Evolutionary conservation across 2,888 invertebrate genomes (phyloP).

Genomic region (Nomada lathburiana): DNA sequence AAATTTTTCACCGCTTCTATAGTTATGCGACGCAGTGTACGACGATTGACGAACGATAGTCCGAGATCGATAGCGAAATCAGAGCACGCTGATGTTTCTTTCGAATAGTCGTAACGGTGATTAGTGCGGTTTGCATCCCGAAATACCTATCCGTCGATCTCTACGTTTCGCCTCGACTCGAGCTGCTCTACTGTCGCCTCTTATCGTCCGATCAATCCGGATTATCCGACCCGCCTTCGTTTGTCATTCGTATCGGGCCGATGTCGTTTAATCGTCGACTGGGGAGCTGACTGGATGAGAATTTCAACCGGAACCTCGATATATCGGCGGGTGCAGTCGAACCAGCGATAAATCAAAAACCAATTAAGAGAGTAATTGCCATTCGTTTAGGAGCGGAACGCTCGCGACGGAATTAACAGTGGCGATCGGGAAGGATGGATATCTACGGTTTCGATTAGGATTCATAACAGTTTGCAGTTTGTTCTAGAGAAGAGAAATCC

Average conservation of each 20-base stretch:
- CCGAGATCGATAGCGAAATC: constrained; percentile 49
- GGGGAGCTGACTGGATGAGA: constrained; percentile 31
- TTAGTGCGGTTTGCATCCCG: not conserved
- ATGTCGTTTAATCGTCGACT: constrained; percentile 49
- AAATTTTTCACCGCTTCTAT: no score
- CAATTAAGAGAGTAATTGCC: constrained; percentile 49
- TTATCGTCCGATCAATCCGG: constrained; percentile 15
- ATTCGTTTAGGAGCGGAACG: constrained; percentile 6
- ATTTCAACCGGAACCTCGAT: constrained; percentile 28
- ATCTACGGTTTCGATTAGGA: not conserved
- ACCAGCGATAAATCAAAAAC: constrained; percentile 42
- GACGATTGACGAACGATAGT: not conserved
- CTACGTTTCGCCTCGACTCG: not conserved
- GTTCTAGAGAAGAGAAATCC: not conserved
- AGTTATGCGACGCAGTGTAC: no score
- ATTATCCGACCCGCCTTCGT: constrained; percentile 53
- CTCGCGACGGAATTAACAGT: not conserved
- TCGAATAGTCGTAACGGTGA: constrained; percentile 5
- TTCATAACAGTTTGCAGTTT: not conserved
- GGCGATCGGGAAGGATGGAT: not conserved
- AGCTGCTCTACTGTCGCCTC: not conserved
- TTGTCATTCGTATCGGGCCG: constrained; percentile 43
- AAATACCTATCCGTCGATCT: constrained; percentile 22
- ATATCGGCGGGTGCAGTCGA: constrained; percentile 16
- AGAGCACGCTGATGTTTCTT: constrained; percentile 48